These are phyloP conservation scores for Mantis religiosa DNA, from an alignment of 2,888 invertebrate genomes.

Conservation along the genomic window DNA sequence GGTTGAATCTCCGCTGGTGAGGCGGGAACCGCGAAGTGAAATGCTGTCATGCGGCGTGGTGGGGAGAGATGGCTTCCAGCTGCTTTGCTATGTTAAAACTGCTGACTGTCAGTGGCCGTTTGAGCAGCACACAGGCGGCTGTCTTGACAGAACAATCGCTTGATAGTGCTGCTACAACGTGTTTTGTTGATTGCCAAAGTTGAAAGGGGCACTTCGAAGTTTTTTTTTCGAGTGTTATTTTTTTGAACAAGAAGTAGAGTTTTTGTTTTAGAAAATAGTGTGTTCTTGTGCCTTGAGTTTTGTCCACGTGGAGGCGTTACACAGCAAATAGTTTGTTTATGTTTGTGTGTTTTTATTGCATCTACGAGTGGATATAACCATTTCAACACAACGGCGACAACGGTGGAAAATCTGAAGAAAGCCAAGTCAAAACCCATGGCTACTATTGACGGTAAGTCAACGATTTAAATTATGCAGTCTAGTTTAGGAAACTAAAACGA, in stretches of 20 bases:
- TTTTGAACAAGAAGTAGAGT: not conserved
- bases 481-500: too few relatives aligned
- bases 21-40: not conserved
- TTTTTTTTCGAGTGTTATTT: not conserved
- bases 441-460: not conserved
- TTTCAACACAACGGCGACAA: not conserved
- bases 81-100: not conserved
- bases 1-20: not conserved
- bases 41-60: not conserved
- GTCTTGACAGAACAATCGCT: not conserved
- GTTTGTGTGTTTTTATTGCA: not conserved
- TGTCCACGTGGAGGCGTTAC: not conserved
- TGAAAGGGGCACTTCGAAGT: not conserved
- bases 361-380: not conserved
- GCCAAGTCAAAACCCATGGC: not conserved
- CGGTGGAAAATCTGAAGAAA: not conserved
- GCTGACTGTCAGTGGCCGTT: not conserved
- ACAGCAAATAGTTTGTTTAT: not conserved
- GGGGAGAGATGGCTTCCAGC: not conserved
- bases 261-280: not conserved
- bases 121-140: not conserved
- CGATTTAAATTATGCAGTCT: too few relatives aligned
- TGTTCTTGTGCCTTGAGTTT: not conserved
- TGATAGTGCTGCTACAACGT: not conserved
- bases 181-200: not conserved